phyloP scores from a whole-genome alignment of 2,113 vertebrate genomes.

The Nothobranchius furzeri region DNA sequence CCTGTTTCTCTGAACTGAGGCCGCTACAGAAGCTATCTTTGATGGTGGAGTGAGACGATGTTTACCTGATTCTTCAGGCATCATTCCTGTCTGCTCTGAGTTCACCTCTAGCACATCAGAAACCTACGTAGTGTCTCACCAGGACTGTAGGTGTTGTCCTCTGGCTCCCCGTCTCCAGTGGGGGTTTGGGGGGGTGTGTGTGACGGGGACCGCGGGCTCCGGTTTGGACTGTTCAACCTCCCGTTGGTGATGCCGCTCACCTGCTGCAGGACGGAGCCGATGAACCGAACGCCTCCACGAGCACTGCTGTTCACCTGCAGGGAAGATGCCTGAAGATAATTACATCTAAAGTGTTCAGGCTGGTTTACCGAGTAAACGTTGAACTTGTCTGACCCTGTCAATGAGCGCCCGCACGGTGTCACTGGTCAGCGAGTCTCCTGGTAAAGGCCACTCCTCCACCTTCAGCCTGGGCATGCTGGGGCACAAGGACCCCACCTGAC shows the following conservation, averaged over 20 bases:
- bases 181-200: constrained; percentile 67
- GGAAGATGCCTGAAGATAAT: neutral
- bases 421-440: constrained; percentile 84
- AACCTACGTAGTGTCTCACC: constrained; percentile 49
- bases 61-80: too few relatives aligned
- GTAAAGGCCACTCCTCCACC: constrained; percentile 93
- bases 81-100: too few relatives aligned
- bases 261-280: constrained; percentile 89
- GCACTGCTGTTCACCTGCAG: constrained; percentile 88
- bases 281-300: constrained; percentile 87
- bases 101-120: neutral
- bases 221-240: constrained; percentile 71
- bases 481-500: constrained; percentile 79
- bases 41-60: too few relatives aligned
- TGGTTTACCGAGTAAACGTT: too few relatives aligned
- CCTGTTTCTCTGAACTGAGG: too few relatives aligned
- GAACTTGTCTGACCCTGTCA: constrained; percentile 84
- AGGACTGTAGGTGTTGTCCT: constrained; percentile 71
- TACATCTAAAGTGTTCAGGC: neutral
- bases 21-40: too few relatives aligned
- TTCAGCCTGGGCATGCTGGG: constrained; percentile 85
- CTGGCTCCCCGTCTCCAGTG: constrained; percentile 65
- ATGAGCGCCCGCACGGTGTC: constrained; percentile 86
- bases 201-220: constrained; percentile 70
- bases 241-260: constrained; percentile 68